These are phyloP conservation scores for Dromius quadrimaculatus DNA, from an alignment of 2,888 invertebrate species.

Conservation along the genomic window DNA sequence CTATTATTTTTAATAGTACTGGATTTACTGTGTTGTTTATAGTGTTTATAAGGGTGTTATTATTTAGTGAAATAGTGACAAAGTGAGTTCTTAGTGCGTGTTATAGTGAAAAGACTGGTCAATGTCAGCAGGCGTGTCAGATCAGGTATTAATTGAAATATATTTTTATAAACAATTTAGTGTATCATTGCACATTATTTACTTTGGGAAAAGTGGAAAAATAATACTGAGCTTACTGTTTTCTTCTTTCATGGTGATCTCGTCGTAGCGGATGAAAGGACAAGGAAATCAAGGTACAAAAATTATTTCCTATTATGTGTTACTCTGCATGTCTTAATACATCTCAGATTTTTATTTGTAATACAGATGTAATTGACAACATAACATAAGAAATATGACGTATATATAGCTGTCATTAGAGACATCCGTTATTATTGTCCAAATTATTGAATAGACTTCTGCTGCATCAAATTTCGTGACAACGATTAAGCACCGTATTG, in stretches of 20 bases:
- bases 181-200: slow-evolving; percentile 26
- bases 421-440: background rate
- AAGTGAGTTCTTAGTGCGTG: slow-evolving; percentile 62
- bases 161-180: slow-evolving; percentile 56
- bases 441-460: slow-evolving; percentile 2
- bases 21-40: slow-evolving; percentile 44
- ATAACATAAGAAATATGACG: slow-evolving; percentile 10
- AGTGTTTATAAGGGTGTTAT: slow-evolving; percentile 47
- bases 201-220: slow-evolving; percentile 35
- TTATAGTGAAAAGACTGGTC: slow-evolving; percentile 75
- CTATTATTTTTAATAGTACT: slow-evolving; percentile 45
- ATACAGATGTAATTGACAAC: background rate
- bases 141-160: slow-evolving; percentile 77
- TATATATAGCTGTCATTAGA: slow-evolving; percentile 9
- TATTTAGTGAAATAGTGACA: slow-evolving; percentile 62
- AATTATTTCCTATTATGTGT: slow-evolving; percentile 56
- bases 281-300: slow-evolving; percentile 83
- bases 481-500: slow-evolving; percentile 16
- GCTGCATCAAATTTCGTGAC: background rate
- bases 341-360: slow-evolving; percentile 19
- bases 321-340: slow-evolving; percentile 12
- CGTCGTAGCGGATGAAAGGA: slow-evolving; percentile 84
- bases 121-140: slow-evolving; percentile 94
- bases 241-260: slow-evolving; percentile 71
- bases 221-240: slow-evolving; percentile 56